A percentile compares a stretch with the other conserved stretches of the same genome.
These are phyloP conservation scores for Pediacus dermestoides DNA, from an alignment of 2,888 invertebrate species.

Conservation along the genomic window DNA sequence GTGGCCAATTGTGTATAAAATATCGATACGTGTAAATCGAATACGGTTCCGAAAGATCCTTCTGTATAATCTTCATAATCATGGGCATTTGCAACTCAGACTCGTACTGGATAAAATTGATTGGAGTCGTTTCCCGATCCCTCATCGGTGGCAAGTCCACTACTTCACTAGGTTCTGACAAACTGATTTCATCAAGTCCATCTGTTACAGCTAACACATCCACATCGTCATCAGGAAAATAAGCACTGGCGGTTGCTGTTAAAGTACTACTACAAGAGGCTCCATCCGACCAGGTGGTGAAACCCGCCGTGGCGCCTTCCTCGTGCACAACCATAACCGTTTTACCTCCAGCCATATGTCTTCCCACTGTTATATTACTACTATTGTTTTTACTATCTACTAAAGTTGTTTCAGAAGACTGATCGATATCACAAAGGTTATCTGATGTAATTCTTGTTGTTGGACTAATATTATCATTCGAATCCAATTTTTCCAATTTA, in stretches of 20 bases:
- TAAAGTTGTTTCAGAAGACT: conserved; percentile 13
- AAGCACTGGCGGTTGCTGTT: background rate
- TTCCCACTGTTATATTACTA: background rate
- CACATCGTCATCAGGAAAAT: background rate
- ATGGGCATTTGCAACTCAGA: conserved; percentile 97
- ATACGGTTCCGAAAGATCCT: conserved; percentile 98
- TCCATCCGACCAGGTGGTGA: background rate
- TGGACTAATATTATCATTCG: conserved; percentile 34
- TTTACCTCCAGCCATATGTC: conserved; percentile 13
- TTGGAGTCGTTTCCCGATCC: conserved; percentile 32
- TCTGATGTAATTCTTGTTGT: conserved; percentile 16
- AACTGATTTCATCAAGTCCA: conserved; percentile 12
- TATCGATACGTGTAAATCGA: conserved; percentile 99
- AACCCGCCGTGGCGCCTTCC: conserved; percentile 4
- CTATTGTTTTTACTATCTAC: background rate
- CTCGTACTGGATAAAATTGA: conserved; percentile 74
- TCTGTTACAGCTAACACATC: conserved; percentile 8
- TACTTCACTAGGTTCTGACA: conserved; percentile 6
- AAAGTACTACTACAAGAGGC: conserved; percentile 1
- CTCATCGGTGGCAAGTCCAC: background rate
- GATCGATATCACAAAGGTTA: conserved; percentile 28
- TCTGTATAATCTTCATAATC: conserved; percentile 98
- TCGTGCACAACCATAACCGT: conserved; percentile 7
- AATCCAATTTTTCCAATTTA: conserved; percentile 29
- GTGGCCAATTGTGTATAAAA: conserved; percentile 99